phyloP scores from a whole-genome alignment of 2,797 vertebrate species.

The Falco biarmicus region DNA sequence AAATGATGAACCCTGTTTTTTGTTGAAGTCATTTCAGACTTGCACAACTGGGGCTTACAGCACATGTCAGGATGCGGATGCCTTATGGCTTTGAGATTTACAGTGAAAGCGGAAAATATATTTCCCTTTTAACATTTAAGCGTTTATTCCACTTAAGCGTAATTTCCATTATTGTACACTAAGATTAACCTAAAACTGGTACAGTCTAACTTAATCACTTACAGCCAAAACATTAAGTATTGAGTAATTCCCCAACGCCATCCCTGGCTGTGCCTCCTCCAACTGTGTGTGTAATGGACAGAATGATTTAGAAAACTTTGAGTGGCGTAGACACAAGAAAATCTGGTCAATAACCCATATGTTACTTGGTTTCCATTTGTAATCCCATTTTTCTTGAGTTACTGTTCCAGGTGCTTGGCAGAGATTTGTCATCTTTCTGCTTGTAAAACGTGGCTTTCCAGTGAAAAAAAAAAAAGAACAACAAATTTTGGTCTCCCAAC shows the following conservation, averaged over 20 bases:
- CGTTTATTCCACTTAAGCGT: constrained; percentile 16
- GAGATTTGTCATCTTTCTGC: neutral
- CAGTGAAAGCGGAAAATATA: constrained; percentile 24
- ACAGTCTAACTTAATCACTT: neutral
- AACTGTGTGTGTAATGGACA: neutral
- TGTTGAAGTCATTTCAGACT: neutral
- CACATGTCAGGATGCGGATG: neutral
- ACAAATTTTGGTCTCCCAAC: neutral
- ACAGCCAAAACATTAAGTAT: neutral
- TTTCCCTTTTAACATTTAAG: constrained; percentile 20
- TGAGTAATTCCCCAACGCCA: neutral
- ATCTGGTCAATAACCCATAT: neutral
- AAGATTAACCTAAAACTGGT: neutral
- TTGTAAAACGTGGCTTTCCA: neutral
- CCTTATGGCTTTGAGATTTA: neutral
- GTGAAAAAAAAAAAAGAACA: neutral
- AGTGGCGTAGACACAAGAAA: neutral
- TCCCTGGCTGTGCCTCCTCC: neutral
- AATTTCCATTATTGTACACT: neutral
- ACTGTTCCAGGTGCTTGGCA: neutral
- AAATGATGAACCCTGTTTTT: constrained; percentile 15
- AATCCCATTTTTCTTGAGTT: neutral
- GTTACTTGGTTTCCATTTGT: neutral
- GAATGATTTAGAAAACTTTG: neutral
- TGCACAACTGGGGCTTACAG: neutral